These are phyloP conservation scores for Ceratoteleas bidentatus DNA, from an alignment of 1,140 invertebrate species.

Conservation along the genomic window DNA sequence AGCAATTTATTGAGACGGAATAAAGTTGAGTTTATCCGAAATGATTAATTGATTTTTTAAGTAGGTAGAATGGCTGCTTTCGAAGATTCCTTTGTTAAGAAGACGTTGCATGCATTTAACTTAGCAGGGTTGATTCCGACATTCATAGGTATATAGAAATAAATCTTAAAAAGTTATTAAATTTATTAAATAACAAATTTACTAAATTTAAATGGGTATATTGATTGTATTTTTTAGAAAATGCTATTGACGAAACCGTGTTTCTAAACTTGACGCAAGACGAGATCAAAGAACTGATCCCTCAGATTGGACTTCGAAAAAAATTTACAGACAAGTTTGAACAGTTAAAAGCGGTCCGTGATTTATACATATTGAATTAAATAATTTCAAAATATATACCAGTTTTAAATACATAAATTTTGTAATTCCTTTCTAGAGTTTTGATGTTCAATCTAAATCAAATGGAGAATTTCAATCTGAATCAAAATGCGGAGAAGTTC, in stretches of 20 bases:
- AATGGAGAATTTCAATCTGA: too few relatives aligned
- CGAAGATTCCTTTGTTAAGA: neutral
- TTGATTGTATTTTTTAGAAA: neutral
- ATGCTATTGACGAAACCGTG: constrained; percentile 1
- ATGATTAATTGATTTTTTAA: constrained; percentile 1
- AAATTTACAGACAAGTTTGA: constrained; percentile 5
- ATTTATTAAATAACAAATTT: constrained; percentile 3
- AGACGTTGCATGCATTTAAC: constrained; percentile 10
- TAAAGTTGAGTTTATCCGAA: too few relatives aligned
- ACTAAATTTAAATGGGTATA: constrained; percentile 4
- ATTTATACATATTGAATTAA: neutral
- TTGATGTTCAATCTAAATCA: too few relatives aligned
- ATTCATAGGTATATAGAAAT: constrained; percentile 20
- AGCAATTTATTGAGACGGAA: too few relatives aligned
- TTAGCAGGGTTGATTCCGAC: constrained; percentile 3
- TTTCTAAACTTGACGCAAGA: neutral
- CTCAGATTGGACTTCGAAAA: constrained; percentile 12
- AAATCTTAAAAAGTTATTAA: constrained; percentile 1
- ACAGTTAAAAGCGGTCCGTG: neutral
- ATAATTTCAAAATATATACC: neutral
- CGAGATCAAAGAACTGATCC: constrained; percentile 17
- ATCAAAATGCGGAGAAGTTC: too few relatives aligned
- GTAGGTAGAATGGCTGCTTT: neutral
- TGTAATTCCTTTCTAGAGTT: too few relatives aligned
- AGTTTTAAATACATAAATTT: too few relatives aligned